Evolutionary conservation across 23 tunicate genomes (phyloP).

Genomic region (Pegea sp.): DNA sequence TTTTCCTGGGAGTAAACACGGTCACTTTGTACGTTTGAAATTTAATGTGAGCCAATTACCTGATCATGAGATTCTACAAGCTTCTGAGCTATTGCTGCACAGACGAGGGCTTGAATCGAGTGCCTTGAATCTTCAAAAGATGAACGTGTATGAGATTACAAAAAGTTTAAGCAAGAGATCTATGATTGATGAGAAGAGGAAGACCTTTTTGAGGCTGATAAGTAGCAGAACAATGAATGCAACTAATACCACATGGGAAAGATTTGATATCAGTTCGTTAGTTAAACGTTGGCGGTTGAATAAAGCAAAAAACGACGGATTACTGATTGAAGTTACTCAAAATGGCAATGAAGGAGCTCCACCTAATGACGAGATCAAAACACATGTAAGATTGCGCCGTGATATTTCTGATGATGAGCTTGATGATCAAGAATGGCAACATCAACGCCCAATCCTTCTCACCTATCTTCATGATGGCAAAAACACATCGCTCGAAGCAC

Average conservation of each 20-base stretch:
- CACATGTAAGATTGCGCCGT: slow-evolving; percentile 59
- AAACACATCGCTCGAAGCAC: slow-evolving; percentile 18
- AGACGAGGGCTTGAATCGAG: slow-evolving; percentile 21
- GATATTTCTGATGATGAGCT: slow-evolving; percentile 11
- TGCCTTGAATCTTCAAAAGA: slow-evolving; percentile 22
- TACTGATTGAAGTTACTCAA: slow-evolving; percentile 45
- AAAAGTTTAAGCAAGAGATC: slow-evolving; percentile 4
- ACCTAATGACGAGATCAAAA: slow-evolving; percentile 8
- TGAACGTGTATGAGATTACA: slow-evolving; percentile 58
- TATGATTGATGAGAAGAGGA: background rate
- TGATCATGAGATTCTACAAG: slow-evolving; percentile 17
- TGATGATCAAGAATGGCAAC: slow-evolving; percentile 38
- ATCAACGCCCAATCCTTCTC: slow-evolving; percentile 38
- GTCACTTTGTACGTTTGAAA: too few species aligned
- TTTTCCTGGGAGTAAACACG: too few species aligned
- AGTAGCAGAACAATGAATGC: slow-evolving; percentile 49
- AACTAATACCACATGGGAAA: slow-evolving; percentile 72
- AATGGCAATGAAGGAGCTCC: slow-evolving; percentile 7
- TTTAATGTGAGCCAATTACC: slow-evolving; percentile 53
- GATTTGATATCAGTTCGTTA: slow-evolving; percentile 50
- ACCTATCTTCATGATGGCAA: slow-evolving; percentile 67
- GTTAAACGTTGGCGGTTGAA: slow-evolving; percentile 20
- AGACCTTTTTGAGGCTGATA: slow-evolving; percentile 28
- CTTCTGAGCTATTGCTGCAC: slow-evolving; percentile 60
- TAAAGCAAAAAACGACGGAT: slow-evolving; percentile 32